These are phyloP conservation scores for Glomeris marginata DNA, from an alignment of 2,888 invertebrate genomes.

Conservation along the genomic window DNA sequence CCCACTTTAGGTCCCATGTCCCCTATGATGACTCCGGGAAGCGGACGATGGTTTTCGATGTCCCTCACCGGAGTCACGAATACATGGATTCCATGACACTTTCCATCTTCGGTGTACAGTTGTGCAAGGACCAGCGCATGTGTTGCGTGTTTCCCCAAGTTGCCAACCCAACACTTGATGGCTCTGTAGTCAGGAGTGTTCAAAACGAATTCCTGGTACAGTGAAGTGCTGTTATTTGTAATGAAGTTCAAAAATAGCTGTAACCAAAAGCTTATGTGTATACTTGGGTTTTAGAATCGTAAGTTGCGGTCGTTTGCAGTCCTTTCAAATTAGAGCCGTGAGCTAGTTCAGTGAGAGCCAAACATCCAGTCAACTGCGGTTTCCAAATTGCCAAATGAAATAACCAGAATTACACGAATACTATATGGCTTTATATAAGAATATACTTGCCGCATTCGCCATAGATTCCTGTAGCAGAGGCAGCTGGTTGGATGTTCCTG, in stretches of 20 bases:
- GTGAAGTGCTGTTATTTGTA: not conserved
- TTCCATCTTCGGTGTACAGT: slow-evolving; percentile 61
- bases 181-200: slow-evolving; percentile 62
- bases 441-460: not conserved
- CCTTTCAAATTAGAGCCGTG: slow-evolving; percentile 83
- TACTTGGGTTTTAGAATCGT: slow-evolving; percentile 47
- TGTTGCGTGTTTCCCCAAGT: slow-evolving; percentile 48
- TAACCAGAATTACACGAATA: not conserved
- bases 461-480: not conserved
- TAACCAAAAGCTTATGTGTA: not conserved
- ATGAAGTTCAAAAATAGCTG: not conserved
- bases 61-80: slow-evolving; percentile 79
- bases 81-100: slow-evolving; percentile 68
- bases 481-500: not conserved
- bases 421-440: not conserved
- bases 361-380: slow-evolving; percentile 52
- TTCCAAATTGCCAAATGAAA: too few species aligned
- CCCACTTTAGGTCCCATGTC: slow-evolving; percentile 89
- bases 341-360: slow-evolving; percentile 73
- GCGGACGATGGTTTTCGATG: slow-evolving; percentile 50
- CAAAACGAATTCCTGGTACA: slow-evolving; percentile 46
- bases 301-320: slow-evolving; percentile 73
- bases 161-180: slow-evolving; percentile 79
- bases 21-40: slow-evolving; percentile 67
- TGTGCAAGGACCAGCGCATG: slow-evolving; percentile 81